Percentiles rank a stretch among this genome's conserved stretches.
These are phyloP conservation scores for Fregetta grallaria DNA, from an alignment of 2,113 vertebrate genomes.

Conservation along the genomic window DNA sequence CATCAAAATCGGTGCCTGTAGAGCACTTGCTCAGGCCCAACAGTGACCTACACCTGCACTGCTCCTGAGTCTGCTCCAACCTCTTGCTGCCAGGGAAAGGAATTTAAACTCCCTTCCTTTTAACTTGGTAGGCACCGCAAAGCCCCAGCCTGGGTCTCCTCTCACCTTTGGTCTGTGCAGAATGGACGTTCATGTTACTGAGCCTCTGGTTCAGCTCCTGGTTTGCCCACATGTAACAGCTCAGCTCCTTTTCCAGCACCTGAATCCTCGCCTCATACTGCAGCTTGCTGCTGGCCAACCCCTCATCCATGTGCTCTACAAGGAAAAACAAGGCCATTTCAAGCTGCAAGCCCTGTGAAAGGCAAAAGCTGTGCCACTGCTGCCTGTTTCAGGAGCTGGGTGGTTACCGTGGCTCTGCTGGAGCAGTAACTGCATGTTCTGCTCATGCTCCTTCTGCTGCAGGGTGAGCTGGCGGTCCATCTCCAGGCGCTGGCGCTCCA, in stretches of 20 bases:
- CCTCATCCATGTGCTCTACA: slow-evolving; percentile 91
- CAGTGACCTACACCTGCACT: not conserved
- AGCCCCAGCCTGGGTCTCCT: not conserved
- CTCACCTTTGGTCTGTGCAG: slow-evolving; percentile 79
- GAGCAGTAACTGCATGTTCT: slow-evolving; percentile 87
- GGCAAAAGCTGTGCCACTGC: not conserved
- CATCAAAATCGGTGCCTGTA: not conserved
- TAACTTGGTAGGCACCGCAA: not conserved
- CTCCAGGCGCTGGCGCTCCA: slow-evolving; percentile 90
- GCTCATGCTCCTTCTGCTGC: slow-evolving; percentile 95
- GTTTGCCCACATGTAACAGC: slow-evolving; percentile 81
- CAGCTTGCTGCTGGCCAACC: slow-evolving; percentile 85
- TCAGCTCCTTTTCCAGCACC: slow-evolving; percentile 87
- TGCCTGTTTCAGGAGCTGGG: not conserved
- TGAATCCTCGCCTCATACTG: slow-evolving; percentile 90
- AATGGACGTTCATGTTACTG: slow-evolving; percentile 60
- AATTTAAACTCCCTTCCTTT: not conserved
- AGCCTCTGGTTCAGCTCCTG: slow-evolving; percentile 87
- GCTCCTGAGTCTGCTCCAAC: not conserved
- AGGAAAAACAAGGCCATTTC: not conserved
- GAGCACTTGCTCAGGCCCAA: not conserved
- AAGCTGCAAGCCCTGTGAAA: not conserved
- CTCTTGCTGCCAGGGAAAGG: not conserved
- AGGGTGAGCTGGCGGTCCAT: slow-evolving; percentile 91
- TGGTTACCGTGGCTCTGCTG: slow-evolving; percentile 88